These are phyloP conservation scores for Sycophila sp. DNA, from an alignment of 1,140 invertebrate species.

Conservation along the genomic window DNA sequence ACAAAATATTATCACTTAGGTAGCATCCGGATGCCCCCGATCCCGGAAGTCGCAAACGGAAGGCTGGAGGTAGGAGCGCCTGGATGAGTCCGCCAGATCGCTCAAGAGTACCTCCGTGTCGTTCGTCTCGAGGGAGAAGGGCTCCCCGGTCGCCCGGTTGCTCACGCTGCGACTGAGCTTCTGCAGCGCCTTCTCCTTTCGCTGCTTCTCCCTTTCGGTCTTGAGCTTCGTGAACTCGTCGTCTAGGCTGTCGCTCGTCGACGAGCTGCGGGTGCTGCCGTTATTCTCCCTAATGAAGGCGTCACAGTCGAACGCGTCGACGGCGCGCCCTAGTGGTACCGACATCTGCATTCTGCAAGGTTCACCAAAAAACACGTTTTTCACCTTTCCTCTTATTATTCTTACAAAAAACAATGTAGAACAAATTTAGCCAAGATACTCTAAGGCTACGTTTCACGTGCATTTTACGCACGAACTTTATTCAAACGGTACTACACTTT, in stretches of 20 bases:
- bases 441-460: no score
- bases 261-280: slow-evolving; percentile 36
- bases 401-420: no score
- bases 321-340: background rate
- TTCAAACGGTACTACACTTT: no score
- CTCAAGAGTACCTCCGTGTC: slow-evolving; percentile 51
- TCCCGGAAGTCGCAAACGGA: background rate
- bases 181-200: slow-evolving; percentile 60
- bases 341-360: slow-evolving; percentile 31
- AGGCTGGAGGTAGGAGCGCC: slow-evolving; percentile 5
- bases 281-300: background rate
- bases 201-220: slow-evolving; percentile 63
- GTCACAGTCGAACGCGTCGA: background rate
- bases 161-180: slow-evolving; percentile 65
- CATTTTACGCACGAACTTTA: no score
- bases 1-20: no score
- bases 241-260: slow-evolving; percentile 24
- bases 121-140: slow-evolving; percentile 25
- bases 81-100: slow-evolving; percentile 49
- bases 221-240: slow-evolving; percentile 70
- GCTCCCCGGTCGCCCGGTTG: slow-evolving; percentile 26
- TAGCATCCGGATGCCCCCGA: background rate
- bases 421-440: no score
- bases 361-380: no score
- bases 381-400: no score